Conservation (phyloP, 2,888 invertebrate species). For the Agriopis aurantiaria region DNA sequence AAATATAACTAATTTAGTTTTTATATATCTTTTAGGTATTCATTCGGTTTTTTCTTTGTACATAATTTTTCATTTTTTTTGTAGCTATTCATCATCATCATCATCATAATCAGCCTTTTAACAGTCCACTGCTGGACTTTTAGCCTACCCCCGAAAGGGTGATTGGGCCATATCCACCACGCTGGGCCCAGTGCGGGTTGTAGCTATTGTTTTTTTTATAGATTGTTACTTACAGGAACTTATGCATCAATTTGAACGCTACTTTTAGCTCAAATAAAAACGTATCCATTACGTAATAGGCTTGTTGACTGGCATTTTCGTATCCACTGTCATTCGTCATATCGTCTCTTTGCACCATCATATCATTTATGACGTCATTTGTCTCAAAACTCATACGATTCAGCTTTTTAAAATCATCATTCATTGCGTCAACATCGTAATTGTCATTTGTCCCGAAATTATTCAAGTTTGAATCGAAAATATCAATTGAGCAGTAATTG, state of each 20-base stretch:
- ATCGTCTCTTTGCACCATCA: slow-evolving; percentile 28
- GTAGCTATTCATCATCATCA: too few species aligned
- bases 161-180: too few species aligned
- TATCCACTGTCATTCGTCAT: slow-evolving; percentile 55
- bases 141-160: too few species aligned
- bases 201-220: too few species aligned
- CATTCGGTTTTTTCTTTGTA: too few species aligned
- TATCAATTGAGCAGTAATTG: background rate
- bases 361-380: slow-evolving; percentile 12
- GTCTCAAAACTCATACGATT: slow-evolving; percentile 2
- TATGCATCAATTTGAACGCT: slow-evolving; percentile 53
- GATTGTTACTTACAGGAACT: slow-evolving; percentile 65
- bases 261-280: slow-evolving; percentile 58
- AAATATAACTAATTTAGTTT: too few species aligned
- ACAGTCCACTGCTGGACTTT: too few species aligned
- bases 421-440: background rate
- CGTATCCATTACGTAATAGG: slow-evolving; percentile 48
- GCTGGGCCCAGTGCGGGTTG: too few species aligned
- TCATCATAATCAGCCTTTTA: too few species aligned
- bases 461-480: background rate
- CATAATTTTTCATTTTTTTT: too few species aligned
- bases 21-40: too few species aligned
- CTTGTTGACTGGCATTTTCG: slow-evolving; percentile 53
- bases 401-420: slow-evolving; percentile 16
- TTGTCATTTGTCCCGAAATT: background rate